Conservation (phyloP, 2,113 vertebrate genomes). For the Petromus typicus region DNA sequence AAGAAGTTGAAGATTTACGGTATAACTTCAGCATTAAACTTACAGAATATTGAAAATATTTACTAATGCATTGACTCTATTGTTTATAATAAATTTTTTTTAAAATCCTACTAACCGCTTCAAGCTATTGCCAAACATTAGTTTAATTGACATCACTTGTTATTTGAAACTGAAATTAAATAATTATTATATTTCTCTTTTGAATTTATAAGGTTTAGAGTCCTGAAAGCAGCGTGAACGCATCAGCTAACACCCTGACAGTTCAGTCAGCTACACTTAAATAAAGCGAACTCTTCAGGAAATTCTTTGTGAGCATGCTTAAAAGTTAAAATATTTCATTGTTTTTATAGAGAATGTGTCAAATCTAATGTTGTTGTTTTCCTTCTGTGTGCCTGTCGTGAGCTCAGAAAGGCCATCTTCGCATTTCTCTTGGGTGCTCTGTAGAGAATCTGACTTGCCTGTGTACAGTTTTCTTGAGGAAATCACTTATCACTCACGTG, state of each 20-base stretch:
- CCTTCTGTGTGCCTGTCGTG: constrained; percentile 83
- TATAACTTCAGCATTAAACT: constrained; percentile 82
- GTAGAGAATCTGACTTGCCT: constrained; percentile 79
- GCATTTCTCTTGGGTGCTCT: constrained; percentile 79
- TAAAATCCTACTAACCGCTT: constrained; percentile 80
- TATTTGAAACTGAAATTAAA: constrained; percentile 83
- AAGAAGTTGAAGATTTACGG: constrained; percentile 80
- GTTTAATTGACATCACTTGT: constrained; percentile 78
- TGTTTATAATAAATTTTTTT: constrained; percentile 80
- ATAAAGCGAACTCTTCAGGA: constrained; percentile 78
- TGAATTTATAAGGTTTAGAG: constrained; percentile 81
- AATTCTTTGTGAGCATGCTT: constrained; percentile 45
- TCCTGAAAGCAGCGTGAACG: constrained; percentile 80
- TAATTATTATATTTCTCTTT: constrained; percentile 72
- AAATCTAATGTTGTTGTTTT: constrained; percentile 73
- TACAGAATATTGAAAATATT: constrained; percentile 89
- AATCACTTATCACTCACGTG: constrained; percentile 78
- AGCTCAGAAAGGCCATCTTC: constrained; percentile 79
- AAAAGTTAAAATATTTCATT: constrained; percentile 69
- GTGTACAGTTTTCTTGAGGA: constrained; percentile 83
- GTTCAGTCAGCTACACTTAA: constrained; percentile 70
- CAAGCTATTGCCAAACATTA: constrained; percentile 78
- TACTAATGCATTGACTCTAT: constrained; percentile 87
- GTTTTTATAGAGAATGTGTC: constrained; percentile 82
- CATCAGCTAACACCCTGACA: constrained; percentile 79